Evolutionary conservation across 2,797 vertebrate genomes (phyloP).

Genomic region (Muscicapa striata): DNA sequence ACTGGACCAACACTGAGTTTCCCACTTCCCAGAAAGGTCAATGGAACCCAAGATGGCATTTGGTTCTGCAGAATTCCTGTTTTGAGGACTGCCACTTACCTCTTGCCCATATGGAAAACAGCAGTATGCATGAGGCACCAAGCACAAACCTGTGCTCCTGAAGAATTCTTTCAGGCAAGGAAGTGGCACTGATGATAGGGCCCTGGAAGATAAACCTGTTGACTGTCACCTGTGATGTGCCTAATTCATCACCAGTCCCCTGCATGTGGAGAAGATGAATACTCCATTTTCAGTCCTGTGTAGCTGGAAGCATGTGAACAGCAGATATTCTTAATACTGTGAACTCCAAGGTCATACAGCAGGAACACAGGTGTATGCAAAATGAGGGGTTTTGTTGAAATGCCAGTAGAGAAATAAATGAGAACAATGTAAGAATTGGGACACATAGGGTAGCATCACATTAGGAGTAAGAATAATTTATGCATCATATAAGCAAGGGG

Average conservation of each 20-base stretch:
- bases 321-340: not conserved
- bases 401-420: not conserved
- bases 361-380: not conserved
- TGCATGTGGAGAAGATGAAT: not conserved
- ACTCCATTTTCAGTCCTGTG: not conserved
- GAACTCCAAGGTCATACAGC: not conserved
- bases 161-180: not conserved
- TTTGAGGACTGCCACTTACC: not conserved
- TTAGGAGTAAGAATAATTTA: not conserved
- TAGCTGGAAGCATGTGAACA: not conserved
- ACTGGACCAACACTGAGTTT: not conserved
- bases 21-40: not conserved
- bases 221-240: not conserved
- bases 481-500: fast-evolving
- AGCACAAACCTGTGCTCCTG: not conserved
- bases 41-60: not conserved
- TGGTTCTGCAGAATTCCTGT: not conserved
- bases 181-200: not conserved
- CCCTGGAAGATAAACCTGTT: not conserved
- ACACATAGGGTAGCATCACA: fast-evolving
- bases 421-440: not conserved
- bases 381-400: not conserved
- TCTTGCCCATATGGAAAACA: not conserved
- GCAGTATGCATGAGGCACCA: not conserved
- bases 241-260: not conserved